phyloP scores from a whole-genome alignment of 2,888 invertebrate species.

The Vesta saturnalis region DNA sequence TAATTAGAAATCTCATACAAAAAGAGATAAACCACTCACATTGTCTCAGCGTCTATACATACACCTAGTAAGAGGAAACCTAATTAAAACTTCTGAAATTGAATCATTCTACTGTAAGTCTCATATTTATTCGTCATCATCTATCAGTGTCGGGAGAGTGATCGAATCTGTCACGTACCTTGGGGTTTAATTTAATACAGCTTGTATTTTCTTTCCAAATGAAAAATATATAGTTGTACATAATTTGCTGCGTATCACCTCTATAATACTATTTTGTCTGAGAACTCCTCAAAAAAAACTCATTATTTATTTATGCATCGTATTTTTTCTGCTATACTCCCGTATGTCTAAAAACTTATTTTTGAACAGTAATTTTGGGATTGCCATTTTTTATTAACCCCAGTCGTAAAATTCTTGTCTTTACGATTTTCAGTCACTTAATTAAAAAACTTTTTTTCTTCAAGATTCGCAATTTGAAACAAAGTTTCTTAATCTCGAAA shows the following conservation, averaged over 20 bases:
- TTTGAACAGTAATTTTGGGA: slow-evolving; percentile 1
- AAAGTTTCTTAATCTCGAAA: slow-evolving; percentile 10
- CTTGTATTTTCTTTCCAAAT: slow-evolving; percentile 33
- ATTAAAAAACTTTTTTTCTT: slow-evolving; percentile 26
- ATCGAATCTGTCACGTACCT: slow-evolving; percentile 37
- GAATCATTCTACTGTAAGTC: slow-evolving; percentile 34
- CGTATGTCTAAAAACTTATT: neutral
- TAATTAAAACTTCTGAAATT: slow-evolving; percentile 36
- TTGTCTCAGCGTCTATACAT: slow-evolving; percentile 21
- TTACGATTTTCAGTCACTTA: slow-evolving; percentile 22
- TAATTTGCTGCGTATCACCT: neutral
- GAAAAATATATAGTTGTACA: slow-evolving; percentile 41
- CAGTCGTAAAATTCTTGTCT: slow-evolving; percentile 20
- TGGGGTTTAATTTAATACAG: slow-evolving; percentile 34
- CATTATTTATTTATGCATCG: slow-evolving; percentile 43
- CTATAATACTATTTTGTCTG: slow-evolving; percentile 1
- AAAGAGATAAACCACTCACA: slow-evolving; percentile 23
- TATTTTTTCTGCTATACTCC: slow-evolving; percentile 35
- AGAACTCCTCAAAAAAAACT: slow-evolving; percentile 7
- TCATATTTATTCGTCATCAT: slow-evolving; percentile 38
- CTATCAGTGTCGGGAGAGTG: slow-evolving; percentile 35
- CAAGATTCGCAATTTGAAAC: neutral
- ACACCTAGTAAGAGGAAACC: slow-evolving; percentile 28
- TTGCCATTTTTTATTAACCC: slow-evolving; percentile 19
- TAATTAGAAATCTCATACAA: slow-evolving; percentile 23